These are phyloP conservation scores for Myzus persicae DNA, from an alignment of 1,140 invertebrate species.

Conservation along the genomic window DNA sequence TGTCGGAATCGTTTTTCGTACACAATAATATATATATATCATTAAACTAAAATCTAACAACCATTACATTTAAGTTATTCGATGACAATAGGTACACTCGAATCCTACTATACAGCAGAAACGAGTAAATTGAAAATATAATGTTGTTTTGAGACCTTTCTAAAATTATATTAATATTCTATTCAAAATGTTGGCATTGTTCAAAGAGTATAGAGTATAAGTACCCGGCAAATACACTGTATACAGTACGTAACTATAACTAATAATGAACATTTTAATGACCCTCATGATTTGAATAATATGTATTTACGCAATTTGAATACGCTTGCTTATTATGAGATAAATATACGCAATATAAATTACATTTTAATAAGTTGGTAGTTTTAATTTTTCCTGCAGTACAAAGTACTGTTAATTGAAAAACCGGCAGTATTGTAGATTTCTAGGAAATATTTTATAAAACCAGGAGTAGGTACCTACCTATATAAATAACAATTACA, in stretches of 20 bases:
- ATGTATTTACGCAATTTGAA: background rate
- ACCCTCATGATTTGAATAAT: background rate
- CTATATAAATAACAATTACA: background rate
- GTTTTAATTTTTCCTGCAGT: background rate
- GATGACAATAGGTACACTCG: background rate
- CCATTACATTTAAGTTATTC: background rate
- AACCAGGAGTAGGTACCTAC: background rate
- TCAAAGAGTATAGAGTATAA: background rate
- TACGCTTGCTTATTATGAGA: background rate
- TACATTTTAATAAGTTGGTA: background rate
- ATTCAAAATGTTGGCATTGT: background rate
- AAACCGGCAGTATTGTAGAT: background rate
- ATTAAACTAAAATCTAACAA: background rate
- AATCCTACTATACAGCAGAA: background rate
- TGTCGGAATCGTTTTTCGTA: background rate
- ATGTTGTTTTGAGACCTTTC: background rate
- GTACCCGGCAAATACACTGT: background rate
- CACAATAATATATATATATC: background rate
- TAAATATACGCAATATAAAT: background rate
- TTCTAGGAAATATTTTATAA: background rate
- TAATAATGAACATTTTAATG: conserved; percentile 28
- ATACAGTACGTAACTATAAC: background rate
- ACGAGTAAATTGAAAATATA: background rate
- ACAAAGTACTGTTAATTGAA: background rate
- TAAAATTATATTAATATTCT: background rate